Evolutionary conservation across 2,797 vertebrate species (phyloP).

Genomic region (Pempheris klunzingeri): DNA sequence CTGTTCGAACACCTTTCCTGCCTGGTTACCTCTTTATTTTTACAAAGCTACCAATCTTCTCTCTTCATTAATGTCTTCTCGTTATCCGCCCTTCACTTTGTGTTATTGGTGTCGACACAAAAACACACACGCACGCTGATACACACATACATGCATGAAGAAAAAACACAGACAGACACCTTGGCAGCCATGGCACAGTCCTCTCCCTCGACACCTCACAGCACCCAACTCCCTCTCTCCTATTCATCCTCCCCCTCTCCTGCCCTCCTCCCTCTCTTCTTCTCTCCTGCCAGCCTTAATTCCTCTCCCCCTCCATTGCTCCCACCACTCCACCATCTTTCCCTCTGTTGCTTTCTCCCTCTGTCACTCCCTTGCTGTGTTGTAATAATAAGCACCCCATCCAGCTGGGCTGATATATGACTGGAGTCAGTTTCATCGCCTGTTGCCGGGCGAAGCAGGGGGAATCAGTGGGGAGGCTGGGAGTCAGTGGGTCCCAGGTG

Average conservation of each 20-base stretch:
- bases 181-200: slow-evolving; percentile 54
- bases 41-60: slow-evolving; percentile 22
- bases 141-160: slow-evolving; percentile 25
- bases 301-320: slow-evolving; percentile 54
- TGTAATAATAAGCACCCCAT: slow-evolving; percentile 80
- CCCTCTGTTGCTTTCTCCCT: slow-evolving; percentile 73
- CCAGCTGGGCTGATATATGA: slow-evolving; percentile 78
- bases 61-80: slow-evolving; percentile 36
- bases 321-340: slow-evolving; percentile 61
- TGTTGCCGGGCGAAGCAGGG: slow-evolving; percentile 77
- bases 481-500: slow-evolving; percentile 69
- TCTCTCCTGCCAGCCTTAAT: slow-evolving; percentile 57
- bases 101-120: slow-evolving; percentile 16
- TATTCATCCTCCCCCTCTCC: slow-evolving; percentile 32
- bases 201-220: slow-evolving; percentile 42
- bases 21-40: slow-evolving; percentile 41
- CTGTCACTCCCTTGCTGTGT: slow-evolving; percentile 76
- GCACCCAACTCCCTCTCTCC: slow-evolving; percentile 44
- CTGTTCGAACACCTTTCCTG: slow-evolving; percentile 43
- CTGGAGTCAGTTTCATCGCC: slow-evolving; percentile 78
- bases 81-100: slow-evolving; percentile 18
- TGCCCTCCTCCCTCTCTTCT: slow-evolving; percentile 31
- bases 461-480: slow-evolving; percentile 61
- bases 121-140: slow-evolving; percentile 7
- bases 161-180: slow-evolving; percentile 50